These are phyloP conservation scores for Trichechus manatus DNA, from an alignment of 2,113 vertebrate genomes.

Conservation along the genomic window DNA sequence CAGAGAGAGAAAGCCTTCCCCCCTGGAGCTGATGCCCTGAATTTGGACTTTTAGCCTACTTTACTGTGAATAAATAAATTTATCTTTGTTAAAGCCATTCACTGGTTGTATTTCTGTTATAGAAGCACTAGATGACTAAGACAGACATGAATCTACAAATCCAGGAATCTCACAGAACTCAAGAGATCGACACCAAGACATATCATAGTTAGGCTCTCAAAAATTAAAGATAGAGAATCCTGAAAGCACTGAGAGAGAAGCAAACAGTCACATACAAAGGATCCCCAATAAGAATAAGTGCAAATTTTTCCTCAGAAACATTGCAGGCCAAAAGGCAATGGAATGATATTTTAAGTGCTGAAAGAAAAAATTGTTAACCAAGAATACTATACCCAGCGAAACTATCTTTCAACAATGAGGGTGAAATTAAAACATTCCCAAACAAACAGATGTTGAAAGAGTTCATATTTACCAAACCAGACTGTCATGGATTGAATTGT, in stretches of 20 bases:
- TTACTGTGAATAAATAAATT: no score
- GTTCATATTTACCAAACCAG: no score
- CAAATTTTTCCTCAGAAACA: not conserved
- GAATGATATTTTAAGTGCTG: not conserved
- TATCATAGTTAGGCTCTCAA: not conserved
- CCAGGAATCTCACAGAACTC: no score
- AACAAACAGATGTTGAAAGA: not conserved
- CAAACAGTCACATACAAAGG: not conserved
- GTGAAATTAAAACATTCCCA: not conserved
- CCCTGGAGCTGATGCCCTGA: no score
- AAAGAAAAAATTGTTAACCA: not conserved
- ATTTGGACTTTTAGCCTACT: no score
- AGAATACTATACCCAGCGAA: not conserved
- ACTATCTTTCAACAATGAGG: not conserved
- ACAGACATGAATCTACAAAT: no score
- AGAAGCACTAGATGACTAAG: no score
- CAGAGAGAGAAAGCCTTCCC: no score
- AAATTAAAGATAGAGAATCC: not conserved
- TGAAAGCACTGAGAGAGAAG: not conserved
- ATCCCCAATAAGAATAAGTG: not conserved
- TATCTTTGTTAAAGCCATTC: no score
- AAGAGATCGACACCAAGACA: no score
- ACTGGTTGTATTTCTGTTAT: no score
- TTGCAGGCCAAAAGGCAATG: not conserved
- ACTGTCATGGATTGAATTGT: no score